phyloP scores from a whole-genome alignment of 2,888 invertebrate genomes.

The Lithophane semibrunnea region DNA sequence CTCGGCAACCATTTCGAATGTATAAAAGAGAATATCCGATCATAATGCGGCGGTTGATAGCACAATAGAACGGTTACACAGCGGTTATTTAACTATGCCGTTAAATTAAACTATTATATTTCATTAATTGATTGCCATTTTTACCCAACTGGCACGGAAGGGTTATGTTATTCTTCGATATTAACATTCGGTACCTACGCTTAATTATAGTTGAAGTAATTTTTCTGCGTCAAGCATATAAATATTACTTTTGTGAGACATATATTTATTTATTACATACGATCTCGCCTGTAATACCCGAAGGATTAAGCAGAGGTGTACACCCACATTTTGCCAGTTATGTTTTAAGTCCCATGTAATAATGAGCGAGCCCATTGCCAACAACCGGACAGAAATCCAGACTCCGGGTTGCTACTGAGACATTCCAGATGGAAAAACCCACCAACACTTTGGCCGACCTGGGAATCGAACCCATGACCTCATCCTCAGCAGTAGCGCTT shows the following conservation, averaged over 20 bases:
- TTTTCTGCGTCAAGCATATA: neutral
- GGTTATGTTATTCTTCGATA: too few species aligned
- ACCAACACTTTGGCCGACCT: neutral
- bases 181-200: too few species aligned
- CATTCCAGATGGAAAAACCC: neutral
- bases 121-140: conserved; percentile 9
- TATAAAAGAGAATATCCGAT: neutral
- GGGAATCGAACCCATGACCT: neutral
- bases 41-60: neutral
- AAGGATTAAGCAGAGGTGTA: too few species aligned
- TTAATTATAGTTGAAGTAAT: neutral
- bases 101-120: conserved; percentile 17
- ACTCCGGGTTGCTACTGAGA: too few species aligned
- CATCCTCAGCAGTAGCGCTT: too few species aligned
- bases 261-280: neutral
- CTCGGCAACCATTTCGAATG: too few species aligned
- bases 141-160: neutral
- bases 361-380: too few species aligned
- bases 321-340: too few species aligned
- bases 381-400: too few species aligned
- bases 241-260: neutral
- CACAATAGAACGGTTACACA: neutral
- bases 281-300: neutral
- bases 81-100: neutral
- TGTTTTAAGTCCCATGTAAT: too few species aligned